These are phyloP conservation scores for Stictonetta naevosa DNA, from an alignment of 2,113 vertebrate species.

Conservation along the genomic window DNA sequence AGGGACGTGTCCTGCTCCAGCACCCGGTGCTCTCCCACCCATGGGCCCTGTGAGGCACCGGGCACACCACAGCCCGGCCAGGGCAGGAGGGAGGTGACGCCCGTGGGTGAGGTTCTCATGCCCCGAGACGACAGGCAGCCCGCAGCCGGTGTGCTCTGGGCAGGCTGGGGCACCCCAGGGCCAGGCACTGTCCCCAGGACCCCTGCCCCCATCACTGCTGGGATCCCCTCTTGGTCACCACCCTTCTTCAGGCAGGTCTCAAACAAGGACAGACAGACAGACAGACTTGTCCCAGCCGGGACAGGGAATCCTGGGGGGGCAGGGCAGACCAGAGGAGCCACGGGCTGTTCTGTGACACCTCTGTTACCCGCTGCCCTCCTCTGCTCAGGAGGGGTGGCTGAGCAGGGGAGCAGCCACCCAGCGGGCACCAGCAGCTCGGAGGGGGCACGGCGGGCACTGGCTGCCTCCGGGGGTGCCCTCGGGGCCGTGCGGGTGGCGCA, in stretches of 20 bases:
- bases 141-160: background rate
- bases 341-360: background rate
- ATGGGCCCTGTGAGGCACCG: background rate
- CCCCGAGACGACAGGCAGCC: background rate
- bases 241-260: background rate
- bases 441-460: background rate
- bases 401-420: background rate
- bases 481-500: fast-evolving
- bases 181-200: fast-evolving
- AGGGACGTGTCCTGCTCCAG: background rate
- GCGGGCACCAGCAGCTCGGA: fast-evolving
- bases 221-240: background rate
- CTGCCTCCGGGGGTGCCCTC: background rate
- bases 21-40: background rate
- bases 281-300: background rate
- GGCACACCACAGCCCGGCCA: background rate
- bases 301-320: background rate
- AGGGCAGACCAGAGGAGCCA: background rate
- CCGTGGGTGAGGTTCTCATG: background rate
- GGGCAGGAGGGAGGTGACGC: background rate
- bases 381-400: background rate
- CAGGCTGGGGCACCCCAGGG: background rate
- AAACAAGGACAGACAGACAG: background rate
- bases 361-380: background rate
- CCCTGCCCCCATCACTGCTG: fast-evolving